Base-by-base conservation (phyloP, 2,113 vertebrate species). In the Rhagologus leucostigma region DNA sequence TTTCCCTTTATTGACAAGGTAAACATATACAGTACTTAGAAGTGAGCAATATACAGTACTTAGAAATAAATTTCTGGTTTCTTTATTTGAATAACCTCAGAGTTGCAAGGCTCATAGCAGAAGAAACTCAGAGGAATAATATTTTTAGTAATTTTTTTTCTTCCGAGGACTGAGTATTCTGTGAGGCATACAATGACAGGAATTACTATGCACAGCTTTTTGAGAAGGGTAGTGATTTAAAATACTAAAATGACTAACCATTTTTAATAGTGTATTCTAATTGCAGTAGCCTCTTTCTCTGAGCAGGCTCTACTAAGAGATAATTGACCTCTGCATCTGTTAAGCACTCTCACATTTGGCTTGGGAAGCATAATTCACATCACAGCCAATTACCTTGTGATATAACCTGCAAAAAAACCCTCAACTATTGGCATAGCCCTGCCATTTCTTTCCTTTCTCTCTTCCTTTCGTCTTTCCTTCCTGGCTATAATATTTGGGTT, bases 321-420 rank as follows among this genome's bases (percentile, higher is more conserved):
- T 96, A 96, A 97, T 97, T 97, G 96, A 97, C 96, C 97, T 96
- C 95, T 96, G 87, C 1, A 6, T 94, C 87, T 88, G 82, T 96
- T 96, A 94, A 96, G 82, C 89, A 74, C 94, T 91, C 83, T 95
- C 80, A 88, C 82, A 89, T 96, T 96, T 97, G 95, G 76, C 84
- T 96, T 92, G 81, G 95, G 91, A 96, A 91, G 62, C 89, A 91
- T 95, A 96, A 95, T 95, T 97, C 96, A 96, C 80, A 93, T 93
- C 90, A 62, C 69, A 90, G 84, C 76, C 82, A 96, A 95, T 97
- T 96, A 96, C 84, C 69, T 88, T 91, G 65, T 92, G 93, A 94
- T 95, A 84, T 15, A 94, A 82, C 84, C 82, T 88, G 52, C 71
- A 84, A 90, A 96, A 95, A 85, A 2, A 0, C 57, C 59, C 82